Evolutionary conservation across 2,888 invertebrate species (phyloP).

Genomic region (Gasteruption jaculator): DNA sequence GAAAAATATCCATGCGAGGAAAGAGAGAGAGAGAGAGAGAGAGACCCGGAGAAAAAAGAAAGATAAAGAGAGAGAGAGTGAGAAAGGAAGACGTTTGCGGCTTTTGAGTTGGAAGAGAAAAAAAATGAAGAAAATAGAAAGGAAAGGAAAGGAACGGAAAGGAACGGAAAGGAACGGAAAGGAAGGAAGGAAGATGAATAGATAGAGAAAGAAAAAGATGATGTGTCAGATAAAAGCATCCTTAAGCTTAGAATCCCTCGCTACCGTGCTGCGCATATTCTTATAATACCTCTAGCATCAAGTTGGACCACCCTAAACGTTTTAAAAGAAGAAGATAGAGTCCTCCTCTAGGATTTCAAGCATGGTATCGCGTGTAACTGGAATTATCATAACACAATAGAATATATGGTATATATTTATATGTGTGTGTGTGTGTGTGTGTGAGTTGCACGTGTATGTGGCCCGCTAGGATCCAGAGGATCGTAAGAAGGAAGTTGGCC

Average conservation of each 20-base stretch:
- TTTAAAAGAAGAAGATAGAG: too few species aligned
- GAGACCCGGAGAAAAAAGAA: conserved; percentile 21
- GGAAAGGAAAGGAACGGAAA: conserved; percentile 10
- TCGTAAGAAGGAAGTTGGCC: too few species aligned
- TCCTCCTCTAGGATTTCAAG: conserved; percentile 47
- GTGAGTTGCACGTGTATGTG: too few species aligned
- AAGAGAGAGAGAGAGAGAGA: conserved; percentile 11
- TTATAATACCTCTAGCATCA: too few species aligned
- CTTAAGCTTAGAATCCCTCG: conserved; percentile 41
- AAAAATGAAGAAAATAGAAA: conserved; percentile 2
- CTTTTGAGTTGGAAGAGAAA: too few species aligned
- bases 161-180: conserved; percentile 1
- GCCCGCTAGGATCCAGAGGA: too few species aligned
- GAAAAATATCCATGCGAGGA: background rate
- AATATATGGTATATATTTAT: too few species aligned
- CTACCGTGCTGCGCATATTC: conserved; percentile 47
- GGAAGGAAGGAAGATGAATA: conserved; percentile 3
- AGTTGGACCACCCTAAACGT: too few species aligned
- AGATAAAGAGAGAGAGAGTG: conserved; percentile 18
- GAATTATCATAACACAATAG: conserved; percentile 49
- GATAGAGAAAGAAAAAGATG: conserved; percentile 23
- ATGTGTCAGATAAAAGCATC: conserved; percentile 36
- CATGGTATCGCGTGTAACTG: conserved; percentile 38
- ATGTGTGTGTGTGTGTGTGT: too few species aligned
- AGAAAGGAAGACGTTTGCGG: conserved; percentile 10